Evolutionary conservation across 2,113 vertebrate species (phyloP).

Genomic region (Formicarius rufipectus): DNA sequence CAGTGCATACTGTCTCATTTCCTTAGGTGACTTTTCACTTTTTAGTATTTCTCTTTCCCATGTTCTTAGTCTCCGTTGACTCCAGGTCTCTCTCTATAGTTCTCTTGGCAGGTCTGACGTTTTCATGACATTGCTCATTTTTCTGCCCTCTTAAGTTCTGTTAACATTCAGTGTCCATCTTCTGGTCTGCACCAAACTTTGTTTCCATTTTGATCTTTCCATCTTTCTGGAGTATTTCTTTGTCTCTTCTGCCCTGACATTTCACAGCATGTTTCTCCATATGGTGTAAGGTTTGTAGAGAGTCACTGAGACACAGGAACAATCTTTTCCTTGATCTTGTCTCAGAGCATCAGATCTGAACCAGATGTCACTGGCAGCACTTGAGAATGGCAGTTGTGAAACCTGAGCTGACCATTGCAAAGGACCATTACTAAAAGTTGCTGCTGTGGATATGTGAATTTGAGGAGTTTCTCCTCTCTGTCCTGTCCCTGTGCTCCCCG

Average conservation of each 20-base stretch:
- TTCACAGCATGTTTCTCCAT: not conserved
- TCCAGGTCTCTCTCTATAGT: not conserved
- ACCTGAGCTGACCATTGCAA: not conserved
- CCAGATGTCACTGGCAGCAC: not conserved
- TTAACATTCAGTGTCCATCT: not conserved
- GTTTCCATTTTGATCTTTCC: not conserved
- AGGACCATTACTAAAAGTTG: not conserved
- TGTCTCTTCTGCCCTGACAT: not conserved
- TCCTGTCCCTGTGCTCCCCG: not conserved
- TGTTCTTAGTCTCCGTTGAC: not conserved
- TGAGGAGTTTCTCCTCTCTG: not conserved
- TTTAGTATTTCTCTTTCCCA: not conserved
- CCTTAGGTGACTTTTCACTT: not conserved
- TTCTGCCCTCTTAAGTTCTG: not conserved
- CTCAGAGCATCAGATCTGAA: not conserved
- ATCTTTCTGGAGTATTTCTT: not conserved
- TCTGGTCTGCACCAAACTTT: not conserved
- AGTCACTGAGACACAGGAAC: not conserved
- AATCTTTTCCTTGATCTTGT: not conserved
- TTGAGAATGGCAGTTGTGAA: not conserved
- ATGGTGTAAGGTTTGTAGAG: not conserved
- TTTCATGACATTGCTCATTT: not conserved
- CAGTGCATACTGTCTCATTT: not conserved
- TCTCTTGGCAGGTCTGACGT: not conserved
- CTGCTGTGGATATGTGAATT: not conserved